These are phyloP conservation scores for Athalia cordata DNA, from an alignment of 2,888 invertebrate species.

Conservation along the genomic window DNA sequence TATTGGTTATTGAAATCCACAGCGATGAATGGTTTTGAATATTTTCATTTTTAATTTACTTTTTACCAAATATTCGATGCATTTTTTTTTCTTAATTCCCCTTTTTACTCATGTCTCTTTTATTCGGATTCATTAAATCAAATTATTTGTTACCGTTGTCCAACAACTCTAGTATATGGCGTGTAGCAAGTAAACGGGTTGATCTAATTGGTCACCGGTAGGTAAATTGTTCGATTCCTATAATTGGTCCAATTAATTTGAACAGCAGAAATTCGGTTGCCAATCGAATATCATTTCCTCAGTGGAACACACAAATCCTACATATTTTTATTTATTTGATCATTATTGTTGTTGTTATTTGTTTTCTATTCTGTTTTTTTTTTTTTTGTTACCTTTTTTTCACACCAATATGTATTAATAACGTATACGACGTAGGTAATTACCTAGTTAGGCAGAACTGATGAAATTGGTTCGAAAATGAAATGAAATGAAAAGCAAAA, in stretches of 20 bases:
- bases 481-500: too few species aligned
- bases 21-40: background rate
- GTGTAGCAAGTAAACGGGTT: slow-evolving; percentile 62
- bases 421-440: too few species aligned
- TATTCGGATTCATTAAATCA: slow-evolving; percentile 34
- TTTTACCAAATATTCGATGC: background rate
- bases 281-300: slow-evolving; percentile 55
- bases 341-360: too few species aligned
- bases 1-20: slow-evolving; percentile 25
- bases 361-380: too few species aligned
- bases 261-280: slow-evolving; percentile 56
- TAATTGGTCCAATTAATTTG: slow-evolving; percentile 73
- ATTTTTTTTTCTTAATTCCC: background rate
- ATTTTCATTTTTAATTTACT: background rate
- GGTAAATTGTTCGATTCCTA: slow-evolving; percentile 67
- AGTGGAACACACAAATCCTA: background rate
- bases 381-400: too few species aligned
- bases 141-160: slow-evolving; percentile 28
- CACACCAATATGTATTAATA: too few species aligned
- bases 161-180: slow-evolving; percentile 7
- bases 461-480: too few species aligned
- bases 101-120: background rate
- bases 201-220: slow-evolving; percentile 70
- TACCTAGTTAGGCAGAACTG: too few species aligned
- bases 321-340: too few species aligned